Evolutionary conservation across 1,140 invertebrate genomes (phyloP), one percentile per base, ranked within the genome.

Genomic region (Glossosoma conforme): DNA sequence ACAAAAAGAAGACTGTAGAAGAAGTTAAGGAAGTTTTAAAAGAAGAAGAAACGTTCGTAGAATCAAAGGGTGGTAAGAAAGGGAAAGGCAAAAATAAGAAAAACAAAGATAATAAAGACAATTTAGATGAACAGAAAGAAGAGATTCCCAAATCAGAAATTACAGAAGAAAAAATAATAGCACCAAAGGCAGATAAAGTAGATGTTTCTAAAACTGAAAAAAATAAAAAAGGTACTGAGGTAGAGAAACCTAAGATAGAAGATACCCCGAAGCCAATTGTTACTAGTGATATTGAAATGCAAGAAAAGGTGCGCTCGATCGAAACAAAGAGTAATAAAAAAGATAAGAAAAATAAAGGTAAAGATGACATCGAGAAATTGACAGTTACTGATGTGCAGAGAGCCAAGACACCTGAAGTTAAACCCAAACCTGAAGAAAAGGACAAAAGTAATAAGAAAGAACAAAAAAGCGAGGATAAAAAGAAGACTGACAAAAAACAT

Each of bases 281-380:
- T 3, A 35, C 24, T n/a, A 13, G 19, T 24, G 46, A 42, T 22
- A 21, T 19, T 22, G 38, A 42, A 42, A n/a, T n/a, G 17, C 36
- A 32, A 40, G 36, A 32, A 43, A n/a, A 14, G 18, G 5, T 18
- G n/a, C 4, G 9, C 19, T 19, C 17, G 4, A n/a, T n/a, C n/a
- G n/a, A n/a, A n/a, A 24, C 32, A 18, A 36, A 42, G 32, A 54
- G 44, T 35, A 35, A 35, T 36, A 54, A 54, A 6, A 54, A 47
- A 22, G 33, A 37, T 15, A 50, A 56, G 18, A 48, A 50, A 15
- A n/a, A 42, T 14, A 52, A 52, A 32, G 36, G 47, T n/a, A 56
- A 51, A 38, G 37, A 42, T 37, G 30, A 15, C n/a, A n/a, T n/a
- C n/a, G n/a, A n/a, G 22, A 50, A 25, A 41, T 37, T 37, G 30